Base-by-base conservation (phyloP, 2,113 vertebrate genomes). In the Tinamus guttatus region DNA sequence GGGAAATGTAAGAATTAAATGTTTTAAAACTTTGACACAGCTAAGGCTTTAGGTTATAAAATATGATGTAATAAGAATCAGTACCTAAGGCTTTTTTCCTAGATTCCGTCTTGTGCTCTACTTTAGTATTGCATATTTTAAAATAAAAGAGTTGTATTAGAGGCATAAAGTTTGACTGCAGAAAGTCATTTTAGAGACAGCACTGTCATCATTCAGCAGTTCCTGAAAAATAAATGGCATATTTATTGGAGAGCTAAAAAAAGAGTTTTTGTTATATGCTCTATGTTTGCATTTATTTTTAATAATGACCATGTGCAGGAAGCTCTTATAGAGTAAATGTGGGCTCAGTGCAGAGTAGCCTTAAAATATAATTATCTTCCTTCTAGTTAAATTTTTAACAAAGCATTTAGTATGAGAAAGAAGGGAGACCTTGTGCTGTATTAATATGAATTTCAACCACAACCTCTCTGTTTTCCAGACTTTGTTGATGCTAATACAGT, bases 371-470 rank as follows among this genome's bases (percentile, higher is more conserved):
- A 58, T 64, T 82, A 87, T 3, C n/a, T 49, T 63, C 89, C 93
- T 89, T 70, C 60, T 32, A 64, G 49, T 83, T 92, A 90, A 94
- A 92, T 91, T 86, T 89, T 92, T 75, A 56, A 63, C 79, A 93
- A 85, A 93, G 77, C 68, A 93, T 83, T 90, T 68, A 87, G 52
- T 71, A 77, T 90, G 74, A 82, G 22, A 68, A 40, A 49, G 75
- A 27, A 52, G 43, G 78, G 25, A 73, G 64, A 74, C 68, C 64
- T 94, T 67, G 16, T 70, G n/a, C 27, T 78, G 0, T 89, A 76
- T 88, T 73, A 81, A 86, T 60, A 56, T 3, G 17, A 79, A 77
- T 71, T 89, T 90, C 34, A 40, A 62, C 27, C 40, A 52, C 75
- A 88, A 40, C 28, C 38, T 90, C 15, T 71, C 4, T 56, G 36